phyloP scores from a whole-genome alignment of 2,113 vertebrate genomes.

The Dicrurus megarhynchus region DNA sequence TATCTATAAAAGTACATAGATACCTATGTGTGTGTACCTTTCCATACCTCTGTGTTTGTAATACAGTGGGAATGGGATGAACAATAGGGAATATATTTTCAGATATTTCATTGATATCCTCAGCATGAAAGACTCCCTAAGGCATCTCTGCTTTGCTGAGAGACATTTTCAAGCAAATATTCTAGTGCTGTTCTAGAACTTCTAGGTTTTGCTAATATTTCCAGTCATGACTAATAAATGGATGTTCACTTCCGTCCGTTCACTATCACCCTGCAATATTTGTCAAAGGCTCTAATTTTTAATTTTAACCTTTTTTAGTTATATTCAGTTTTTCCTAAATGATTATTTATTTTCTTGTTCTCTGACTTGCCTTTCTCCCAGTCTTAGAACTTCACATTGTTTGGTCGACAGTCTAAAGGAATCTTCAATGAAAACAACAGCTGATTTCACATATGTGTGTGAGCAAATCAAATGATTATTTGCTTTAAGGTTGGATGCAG shows the following conservation, averaged over 20 bases:
- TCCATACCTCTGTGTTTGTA: background rate
- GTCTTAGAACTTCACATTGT: background rate
- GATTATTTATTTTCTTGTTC: background rate
- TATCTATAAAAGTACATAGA: background rate
- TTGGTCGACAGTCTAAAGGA: background rate
- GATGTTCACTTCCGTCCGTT: background rate
- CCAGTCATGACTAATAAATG: background rate
- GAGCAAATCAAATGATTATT: background rate
- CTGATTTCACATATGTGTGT: background rate
- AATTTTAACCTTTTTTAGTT: background rate
- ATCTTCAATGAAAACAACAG: background rate
- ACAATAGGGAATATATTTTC: background rate
- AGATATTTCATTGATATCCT: background rate
- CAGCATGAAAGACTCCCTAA: background rate
- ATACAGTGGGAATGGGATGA: background rate
- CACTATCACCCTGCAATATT: background rate
- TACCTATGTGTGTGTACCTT: rapidly evolving
- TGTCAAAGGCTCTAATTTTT: background rate
- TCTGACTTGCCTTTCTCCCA: background rate
- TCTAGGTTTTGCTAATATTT: background rate
- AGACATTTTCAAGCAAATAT: background rate
- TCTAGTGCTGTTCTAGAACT: background rate
- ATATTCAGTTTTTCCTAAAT: background rate
- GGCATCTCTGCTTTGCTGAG: background rate
- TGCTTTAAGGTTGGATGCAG: background rate